Evolutionary conservation across 2,888 invertebrate genomes (phyloP).

Genomic region (Drosophila tripunctata): DNA sequence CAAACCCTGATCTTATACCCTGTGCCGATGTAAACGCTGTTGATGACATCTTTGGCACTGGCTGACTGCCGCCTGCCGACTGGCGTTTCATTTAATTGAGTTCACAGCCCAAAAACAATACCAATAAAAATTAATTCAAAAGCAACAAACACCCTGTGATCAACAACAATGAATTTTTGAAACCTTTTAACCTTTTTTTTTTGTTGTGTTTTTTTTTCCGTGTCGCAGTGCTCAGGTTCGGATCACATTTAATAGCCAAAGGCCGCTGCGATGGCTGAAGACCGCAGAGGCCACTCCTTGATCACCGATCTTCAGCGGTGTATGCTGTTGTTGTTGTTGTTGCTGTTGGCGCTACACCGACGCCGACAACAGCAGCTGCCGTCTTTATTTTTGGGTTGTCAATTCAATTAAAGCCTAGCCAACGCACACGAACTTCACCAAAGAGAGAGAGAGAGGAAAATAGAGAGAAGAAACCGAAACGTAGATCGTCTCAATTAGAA

Average conservation of each 20-base stretch:
- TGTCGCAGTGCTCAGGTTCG: conserved; percentile 37
- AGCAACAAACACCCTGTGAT: conserved; percentile 57
- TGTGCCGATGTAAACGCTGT: conserved; percentile 41
- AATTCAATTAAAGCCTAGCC: conserved; percentile 73
- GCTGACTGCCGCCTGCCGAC: conserved; percentile 69
- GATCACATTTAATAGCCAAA: conserved; percentile 59
- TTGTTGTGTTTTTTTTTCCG: conserved; percentile 13
- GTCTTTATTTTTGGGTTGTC: conserved; percentile 64
- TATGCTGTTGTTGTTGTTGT: conserved; percentile 17
- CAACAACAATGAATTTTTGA: conserved; percentile 61
- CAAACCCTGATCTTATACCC: not conserved
- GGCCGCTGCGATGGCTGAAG: conserved; percentile 31
- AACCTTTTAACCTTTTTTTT: conserved; percentile 74
- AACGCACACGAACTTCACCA: conserved; percentile 27
- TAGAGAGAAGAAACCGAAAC: not conserved
- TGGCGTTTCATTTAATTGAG: conserved; percentile 78
- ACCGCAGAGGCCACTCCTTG: conserved; percentile 69
- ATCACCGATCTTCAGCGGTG: conserved; percentile 24
- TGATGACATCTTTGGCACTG: conserved; percentile 70
- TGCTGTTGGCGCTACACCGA: conserved; percentile 58
- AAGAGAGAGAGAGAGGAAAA: not conserved
- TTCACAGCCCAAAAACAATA: conserved; percentile 74
- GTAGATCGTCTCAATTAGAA: conserved; percentile 65
- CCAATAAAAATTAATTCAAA: conserved; percentile 79
- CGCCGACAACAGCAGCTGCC: conserved; percentile 61